Conservation (phyloP, 2,888 invertebrate species). For the Liodrosophila aerea region DNA sequence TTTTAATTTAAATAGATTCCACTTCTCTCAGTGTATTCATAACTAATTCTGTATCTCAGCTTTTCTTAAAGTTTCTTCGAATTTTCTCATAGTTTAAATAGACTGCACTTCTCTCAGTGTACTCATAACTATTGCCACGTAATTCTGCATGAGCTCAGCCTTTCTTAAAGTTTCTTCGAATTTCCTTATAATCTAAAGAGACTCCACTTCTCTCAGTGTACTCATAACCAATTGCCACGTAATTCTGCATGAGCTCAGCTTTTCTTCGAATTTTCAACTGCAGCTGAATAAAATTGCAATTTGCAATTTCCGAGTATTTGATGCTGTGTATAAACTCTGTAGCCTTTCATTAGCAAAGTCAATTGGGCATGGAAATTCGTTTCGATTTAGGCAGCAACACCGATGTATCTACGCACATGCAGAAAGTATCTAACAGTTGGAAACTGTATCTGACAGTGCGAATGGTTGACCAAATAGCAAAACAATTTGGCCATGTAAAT, state of each 20-base stretch:
- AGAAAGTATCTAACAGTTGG: conserved; percentile 4
- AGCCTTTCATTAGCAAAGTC: conserved; percentile 18
- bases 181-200: too few species aligned
- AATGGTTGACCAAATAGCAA: conserved; percentile 16
- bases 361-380: conserved; percentile 50
- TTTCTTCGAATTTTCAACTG: neutral
- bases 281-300: neutral
- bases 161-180: too few species aligned
- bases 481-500: conserved; percentile 46
- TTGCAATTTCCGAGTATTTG: conserved; percentile 22
- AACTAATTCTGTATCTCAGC: neutral
- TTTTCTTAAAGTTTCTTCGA: neutral
- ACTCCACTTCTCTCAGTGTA: too few species aligned
- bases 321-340: too few species aligned
- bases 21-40: too few species aligned
- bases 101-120: too few species aligned
- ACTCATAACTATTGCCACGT: too few species aligned
- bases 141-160: too few species aligned
- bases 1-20: too few species aligned
- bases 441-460: conserved; percentile 23
- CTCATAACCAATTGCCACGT: neutral
- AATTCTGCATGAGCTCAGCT: neutral
- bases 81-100: too few species aligned
- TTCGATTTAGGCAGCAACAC: conserved; percentile 35
- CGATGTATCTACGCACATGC: too few species aligned